phyloP scores from a whole-genome alignment of 2,113 vertebrate species.

The Harpagus bidentatus region DNA sequence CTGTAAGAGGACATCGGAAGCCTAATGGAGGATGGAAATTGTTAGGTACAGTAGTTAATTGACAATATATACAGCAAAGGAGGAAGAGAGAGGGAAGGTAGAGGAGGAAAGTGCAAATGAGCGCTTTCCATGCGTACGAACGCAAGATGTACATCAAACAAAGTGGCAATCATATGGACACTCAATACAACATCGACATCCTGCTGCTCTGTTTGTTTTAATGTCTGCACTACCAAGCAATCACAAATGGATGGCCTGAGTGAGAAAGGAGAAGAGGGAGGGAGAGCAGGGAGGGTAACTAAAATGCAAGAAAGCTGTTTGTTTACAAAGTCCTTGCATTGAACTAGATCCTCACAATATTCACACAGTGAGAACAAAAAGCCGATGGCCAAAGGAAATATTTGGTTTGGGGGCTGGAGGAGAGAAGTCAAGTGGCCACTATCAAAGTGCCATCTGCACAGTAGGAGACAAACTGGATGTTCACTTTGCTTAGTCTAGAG shows the following conservation, averaged over 20 bases:
- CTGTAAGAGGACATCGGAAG: background rate
- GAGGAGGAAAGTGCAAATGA: background rate
- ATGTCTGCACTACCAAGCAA: background rate
- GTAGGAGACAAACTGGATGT: background rate
- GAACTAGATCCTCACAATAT: background rate
- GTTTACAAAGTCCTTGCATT: background rate
- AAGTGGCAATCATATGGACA: conserved; percentile 22
- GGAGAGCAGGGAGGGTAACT: background rate
- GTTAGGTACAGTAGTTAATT: conserved; percentile 39
- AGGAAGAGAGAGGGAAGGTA: conserved; percentile 2
- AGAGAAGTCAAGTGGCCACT: background rate
- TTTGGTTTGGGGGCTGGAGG: background rate
- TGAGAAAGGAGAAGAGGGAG: background rate
- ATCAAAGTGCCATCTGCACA: background rate
- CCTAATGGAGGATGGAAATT: conserved; percentile 16
- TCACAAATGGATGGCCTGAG: conserved; percentile 42
- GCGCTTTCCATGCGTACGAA: background rate
- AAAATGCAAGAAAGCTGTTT: background rate
- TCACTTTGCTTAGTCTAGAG: background rate
- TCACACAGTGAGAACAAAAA: background rate
- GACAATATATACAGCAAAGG: conserved; percentile 41
- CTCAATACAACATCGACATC: conserved; percentile 23
- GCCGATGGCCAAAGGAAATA: background rate
- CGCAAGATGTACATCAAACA: conserved; percentile 24
- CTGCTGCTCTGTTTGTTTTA: conserved; percentile 14